Base-by-base conservation (phyloP, 2,113 vertebrate genomes). In the Trematocara stigmaticum region DNA sequence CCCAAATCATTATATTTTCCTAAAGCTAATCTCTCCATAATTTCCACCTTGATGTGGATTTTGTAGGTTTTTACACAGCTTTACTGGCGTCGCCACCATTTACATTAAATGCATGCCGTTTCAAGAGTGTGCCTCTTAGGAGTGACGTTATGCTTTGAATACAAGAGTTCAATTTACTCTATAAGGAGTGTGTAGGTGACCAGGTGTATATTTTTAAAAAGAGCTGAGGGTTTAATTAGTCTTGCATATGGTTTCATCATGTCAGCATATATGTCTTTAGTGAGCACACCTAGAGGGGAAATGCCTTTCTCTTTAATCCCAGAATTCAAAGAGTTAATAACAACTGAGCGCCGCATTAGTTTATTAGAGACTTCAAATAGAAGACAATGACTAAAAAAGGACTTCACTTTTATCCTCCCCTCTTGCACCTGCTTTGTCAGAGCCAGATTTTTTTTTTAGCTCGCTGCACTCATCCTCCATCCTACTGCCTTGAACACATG, bases 391-490 rank as follows among this genome's bases (percentile, higher is more conserved):
- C 79, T 40, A 38, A 79, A 89, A 49, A 86, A 34, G 5, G 61
- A 80, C 55, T 78, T 81, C 7, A n/a, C 61, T 64, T 85, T 89
- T 57, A 81, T 81, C 81, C 29, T 86, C 45, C 42, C 38, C 55
- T 78, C 38, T 64, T 85, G 83, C 87, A 89, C 88, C 86, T 92
- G 84, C 74, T 69, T 74, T 16, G 12, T 78, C 76, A 83, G 64
- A 90, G 52, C 6, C 79, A 66, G 45, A 26, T 80, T 84, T 84
- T 85, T 79, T 90, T 92, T 90, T 81, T 61, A 31, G 45, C 82
- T 90, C 80, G n/a, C 51, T 78, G 86, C 29, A 11, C 79, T 86
- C 88, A 79, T 91, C 85, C 56, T 85, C 87, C 42, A 83, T 55
- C 79, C 61, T 69, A 34, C 53, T 47, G 69, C 61, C 83, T 87